These are phyloP conservation scores for Ceratina calcarata DNA, from an alignment of 1,140 invertebrate genomes.

Conservation along the genomic window DNA sequence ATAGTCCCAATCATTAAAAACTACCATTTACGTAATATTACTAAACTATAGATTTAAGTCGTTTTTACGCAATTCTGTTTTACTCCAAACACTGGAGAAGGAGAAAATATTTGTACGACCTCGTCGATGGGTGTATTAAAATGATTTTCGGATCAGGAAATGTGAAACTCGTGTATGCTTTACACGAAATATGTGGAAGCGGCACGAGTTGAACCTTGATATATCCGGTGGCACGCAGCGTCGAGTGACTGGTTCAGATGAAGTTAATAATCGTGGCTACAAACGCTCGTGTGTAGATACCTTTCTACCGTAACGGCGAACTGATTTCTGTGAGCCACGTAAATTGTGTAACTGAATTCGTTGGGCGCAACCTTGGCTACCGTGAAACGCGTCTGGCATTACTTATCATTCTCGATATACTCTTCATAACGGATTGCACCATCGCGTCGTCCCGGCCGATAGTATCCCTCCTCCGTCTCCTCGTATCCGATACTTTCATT, in stretches of 20 bases:
- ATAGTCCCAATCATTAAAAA: no score
- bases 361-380: conserved; percentile 65
- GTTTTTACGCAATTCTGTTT: not conserved
- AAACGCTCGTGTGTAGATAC: conserved; percentile 42
- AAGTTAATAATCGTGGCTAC: conserved; percentile 56
- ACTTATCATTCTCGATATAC: conserved; percentile 34
- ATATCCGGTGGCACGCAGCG: conserved; percentile 4
- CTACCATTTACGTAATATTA: no score
- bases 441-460: not conserved
- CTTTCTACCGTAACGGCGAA: conserved; percentile 68
- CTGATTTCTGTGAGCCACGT: conserved; percentile 61
- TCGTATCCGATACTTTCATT: not conserved
- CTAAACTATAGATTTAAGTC: no score
- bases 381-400: conserved; percentile 34
- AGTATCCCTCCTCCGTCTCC: not conserved
- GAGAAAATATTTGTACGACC: not conserved
- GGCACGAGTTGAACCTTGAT: conserved; percentile 59
- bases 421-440: not conserved
- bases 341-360: conserved; percentile 68
- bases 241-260: conserved; percentile 58
- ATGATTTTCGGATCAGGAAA: conserved; percentile 27
- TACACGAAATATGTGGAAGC: conserved; percentile 27
- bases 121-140: not conserved
- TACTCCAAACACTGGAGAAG: not conserved
- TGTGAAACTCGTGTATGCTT: conserved; percentile 11